phyloP scores from a whole-genome alignment of 2,888 invertebrate genomes.

The Saturnia japonica region DNA sequence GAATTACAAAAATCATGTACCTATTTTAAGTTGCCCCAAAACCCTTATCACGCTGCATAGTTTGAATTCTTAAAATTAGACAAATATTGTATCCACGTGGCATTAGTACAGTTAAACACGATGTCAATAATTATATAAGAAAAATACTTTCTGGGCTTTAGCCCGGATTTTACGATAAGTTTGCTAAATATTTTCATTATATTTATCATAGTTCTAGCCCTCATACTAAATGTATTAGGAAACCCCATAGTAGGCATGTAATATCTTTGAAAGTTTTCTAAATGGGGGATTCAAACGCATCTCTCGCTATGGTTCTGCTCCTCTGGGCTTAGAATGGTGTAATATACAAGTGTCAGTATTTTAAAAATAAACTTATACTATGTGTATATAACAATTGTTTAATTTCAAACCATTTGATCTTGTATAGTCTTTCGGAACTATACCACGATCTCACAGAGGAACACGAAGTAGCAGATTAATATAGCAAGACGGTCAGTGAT shows the following conservation, averaged over 20 bases:
- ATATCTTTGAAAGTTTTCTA: neutral
- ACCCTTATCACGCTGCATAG: too few relatives aligned
- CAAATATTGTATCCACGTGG: too few relatives aligned
- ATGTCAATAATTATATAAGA: too few relatives aligned
- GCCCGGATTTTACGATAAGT: neutral
- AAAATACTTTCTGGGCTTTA: neutral
- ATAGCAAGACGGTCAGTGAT: too few relatives aligned
- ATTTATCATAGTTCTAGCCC: neutral
- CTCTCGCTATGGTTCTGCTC: neutral
- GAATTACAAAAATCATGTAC: too few relatives aligned
- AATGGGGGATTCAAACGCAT: neutral
- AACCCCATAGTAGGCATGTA: neutral
- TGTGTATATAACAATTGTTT: neutral
- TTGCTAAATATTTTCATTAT: neutral
- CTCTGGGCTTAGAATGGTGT: neutral
- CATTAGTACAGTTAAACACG: too few relatives aligned
- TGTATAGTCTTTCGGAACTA: neutral
- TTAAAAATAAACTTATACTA: neutral
- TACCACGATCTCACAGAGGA: too few relatives aligned
- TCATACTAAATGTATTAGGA: neutral
- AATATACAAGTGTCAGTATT: slow-evolving; percentile 1
- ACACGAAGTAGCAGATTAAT: too few relatives aligned
- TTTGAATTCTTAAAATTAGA: too few relatives aligned
- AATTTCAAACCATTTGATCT: neutral
- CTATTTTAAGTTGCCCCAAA: too few relatives aligned